Conservation (phyloP, 35 echinoderm and acorn worm species). For the Acanthaster planci region DNA sequence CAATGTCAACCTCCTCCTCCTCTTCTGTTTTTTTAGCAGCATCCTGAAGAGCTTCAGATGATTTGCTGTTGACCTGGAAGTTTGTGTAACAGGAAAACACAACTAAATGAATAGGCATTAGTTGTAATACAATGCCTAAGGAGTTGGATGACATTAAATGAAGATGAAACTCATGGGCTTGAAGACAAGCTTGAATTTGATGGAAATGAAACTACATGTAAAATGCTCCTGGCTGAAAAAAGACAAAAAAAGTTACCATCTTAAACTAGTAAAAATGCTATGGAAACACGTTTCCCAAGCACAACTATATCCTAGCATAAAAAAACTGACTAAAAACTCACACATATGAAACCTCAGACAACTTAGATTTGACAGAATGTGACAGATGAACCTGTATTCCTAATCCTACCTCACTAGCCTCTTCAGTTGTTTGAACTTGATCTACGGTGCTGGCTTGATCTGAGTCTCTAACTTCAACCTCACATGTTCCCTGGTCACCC, state of each 20-base stretch:
- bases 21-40: slow-evolving; percentile 6
- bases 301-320: too few species aligned
- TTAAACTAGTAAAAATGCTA: too few species aligned
- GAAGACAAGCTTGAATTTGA: neutral
- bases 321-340: too few species aligned
- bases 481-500: neutral
- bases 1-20: slow-evolving; percentile 90
- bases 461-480: neutral
- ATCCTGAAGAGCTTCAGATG: slow-evolving; percentile 12
- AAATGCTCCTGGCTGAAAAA: too few species aligned
- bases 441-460: neutral
- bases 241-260: neutral
- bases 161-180: too few species aligned
- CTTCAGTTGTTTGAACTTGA: neutral
- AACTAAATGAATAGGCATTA: neutral
- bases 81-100: too few species aligned
- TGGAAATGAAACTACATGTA: neutral
- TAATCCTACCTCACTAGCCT: slow-evolving; percentile 17
- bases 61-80: slow-evolving; percentile 19
- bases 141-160: too few species aligned
- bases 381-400: neutral
- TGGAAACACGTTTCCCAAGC: too few species aligned
- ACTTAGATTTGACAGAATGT: too few species aligned
- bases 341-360: too few species aligned
- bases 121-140: neutral